phyloP scores from a whole-genome alignment of 1,140 invertebrate genomes.

The Pogonus chalceus region DNA sequence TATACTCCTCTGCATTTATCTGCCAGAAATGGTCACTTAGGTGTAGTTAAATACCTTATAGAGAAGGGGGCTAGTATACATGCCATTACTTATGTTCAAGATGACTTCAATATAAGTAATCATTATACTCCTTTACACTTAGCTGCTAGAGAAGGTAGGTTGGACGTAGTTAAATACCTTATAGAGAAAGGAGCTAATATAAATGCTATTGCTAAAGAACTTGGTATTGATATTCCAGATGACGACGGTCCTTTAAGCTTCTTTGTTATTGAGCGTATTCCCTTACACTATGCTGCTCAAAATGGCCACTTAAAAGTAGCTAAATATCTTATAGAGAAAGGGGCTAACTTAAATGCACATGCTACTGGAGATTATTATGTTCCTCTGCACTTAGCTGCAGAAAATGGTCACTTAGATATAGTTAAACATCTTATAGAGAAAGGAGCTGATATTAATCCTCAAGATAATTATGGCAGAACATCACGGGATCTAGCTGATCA shows the following conservation, averaged over 20 bases:
- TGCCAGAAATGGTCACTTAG: no score
- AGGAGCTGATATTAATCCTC: neutral
- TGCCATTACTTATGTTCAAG: no score
- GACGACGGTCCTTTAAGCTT: no score
- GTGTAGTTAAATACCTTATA: no score
- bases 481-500: neutral
- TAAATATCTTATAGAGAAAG: neutral
- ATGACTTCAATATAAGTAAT: no score
- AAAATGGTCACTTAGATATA: neutral
- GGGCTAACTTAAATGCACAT: neutral
- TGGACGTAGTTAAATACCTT: no score
- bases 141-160: constrained; percentile 4
- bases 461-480: neutral
- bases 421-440: neutral
- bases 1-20: no score
- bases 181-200: no score
- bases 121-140: constrained; percentile 6
- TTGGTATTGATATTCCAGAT: no score
- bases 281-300: constrained; percentile 9
- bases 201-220: no score
- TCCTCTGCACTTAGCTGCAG: neutral
- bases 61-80: no score
- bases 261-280: neutral
- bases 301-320: constrained; percentile 1
- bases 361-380: neutral